phyloP scores from a whole-genome alignment of 1,140 invertebrate species.

The Pseudomyrmex gracilis region DNA sequence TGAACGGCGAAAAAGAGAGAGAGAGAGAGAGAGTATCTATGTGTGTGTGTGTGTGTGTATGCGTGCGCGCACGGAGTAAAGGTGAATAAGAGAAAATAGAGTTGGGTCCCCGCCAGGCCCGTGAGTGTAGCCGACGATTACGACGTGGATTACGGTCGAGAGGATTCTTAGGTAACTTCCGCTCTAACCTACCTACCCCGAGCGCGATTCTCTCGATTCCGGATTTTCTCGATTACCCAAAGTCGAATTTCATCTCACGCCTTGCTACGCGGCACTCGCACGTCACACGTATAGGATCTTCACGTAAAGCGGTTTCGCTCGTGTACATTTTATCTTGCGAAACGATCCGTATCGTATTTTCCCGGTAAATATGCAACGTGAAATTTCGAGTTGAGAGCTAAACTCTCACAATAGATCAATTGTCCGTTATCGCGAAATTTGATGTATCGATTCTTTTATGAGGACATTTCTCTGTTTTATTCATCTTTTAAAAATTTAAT shows the following conservation, averaged over 20 bases:
- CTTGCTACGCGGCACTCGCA: slow-evolving; percentile 33
- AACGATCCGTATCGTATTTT: slow-evolving; percentile 46
- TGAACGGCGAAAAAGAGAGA: not conserved
- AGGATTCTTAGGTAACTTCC: slow-evolving; percentile 60
- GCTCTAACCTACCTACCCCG: slow-evolving; percentile 21
- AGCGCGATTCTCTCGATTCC: slow-evolving; percentile 24
- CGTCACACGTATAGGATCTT: slow-evolving; percentile 45
- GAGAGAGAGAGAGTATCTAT: not conserved
- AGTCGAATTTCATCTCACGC: slow-evolving; percentile 53
- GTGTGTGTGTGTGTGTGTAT: too few relatives aligned
- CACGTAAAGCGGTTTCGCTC: slow-evolving; percentile 47
- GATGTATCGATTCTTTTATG: not conserved
- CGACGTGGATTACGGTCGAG: slow-evolving; percentile 61
- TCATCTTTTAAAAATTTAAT: too few relatives aligned
- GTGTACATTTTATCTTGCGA: slow-evolving; percentile 48
- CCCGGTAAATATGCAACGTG: slow-evolving; percentile 40
- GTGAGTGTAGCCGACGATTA: slow-evolving; percentile 52
- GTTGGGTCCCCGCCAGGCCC: slow-evolving; percentile 69
- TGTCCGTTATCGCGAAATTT: not conserved
- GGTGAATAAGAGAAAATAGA: slow-evolving; percentile 71
- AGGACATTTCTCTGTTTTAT: too few relatives aligned
- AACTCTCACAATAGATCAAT: not conserved
- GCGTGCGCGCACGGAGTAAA: not conserved
- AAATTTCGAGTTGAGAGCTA: slow-evolving; percentile 16
- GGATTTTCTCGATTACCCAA: slow-evolving; percentile 59